Base-by-base conservation (phyloP, 2,113 vertebrate genomes). In the Anguilla japonica region DNA sequence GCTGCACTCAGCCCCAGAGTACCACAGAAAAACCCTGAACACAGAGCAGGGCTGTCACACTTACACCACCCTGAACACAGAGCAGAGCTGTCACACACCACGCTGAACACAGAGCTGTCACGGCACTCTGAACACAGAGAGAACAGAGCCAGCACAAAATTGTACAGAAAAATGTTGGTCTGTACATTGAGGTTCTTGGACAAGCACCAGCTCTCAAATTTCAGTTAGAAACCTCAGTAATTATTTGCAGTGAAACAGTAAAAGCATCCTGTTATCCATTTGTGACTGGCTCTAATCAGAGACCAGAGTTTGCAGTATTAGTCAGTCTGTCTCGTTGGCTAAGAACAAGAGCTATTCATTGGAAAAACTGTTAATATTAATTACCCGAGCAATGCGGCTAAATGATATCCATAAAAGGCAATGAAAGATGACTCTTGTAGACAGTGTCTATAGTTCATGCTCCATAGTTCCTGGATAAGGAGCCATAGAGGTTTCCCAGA, bases 11-110 rank as follows among this genome's bases (percentile, higher is more conserved):
- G 95, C 41, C 97, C 97, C 0, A 82, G 80, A 2, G 90, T 88
- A 0, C 90, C 90, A 89, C 97, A 98, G 92, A 95, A 97, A 26
- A 91, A 93, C 1, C 97, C 97, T 97, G 89, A 9, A 14, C 22
- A 53, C 41, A 50, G 57, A n/a, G 14, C 29, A 18, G 9, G 1
- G 9, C 20, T 40, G 26, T 78, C 0, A 8, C 63, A 39, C 0
- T 9, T 0, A 46, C 18, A 26, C 22, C 5, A 67, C 60, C 60
- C 18, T 67, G 3, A 67, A 26, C 60, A 63, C 60, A 63, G 60
- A 63, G 60, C 43, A 46, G 43, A 4, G 4, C 43, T 46, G 43
- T 46, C 43, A 46, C 43, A 46, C 43, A 6, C 43, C 8, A 46
- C 43, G 5, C 43, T 46, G 43, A 46, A 46, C 43, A 46, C 43